Percentiles rank a stretch among this genome's conserved stretches.
phyloP scores from a whole-genome alignment of 1,140 invertebrate genomes.

The Araneus ventricosus region DNA sequence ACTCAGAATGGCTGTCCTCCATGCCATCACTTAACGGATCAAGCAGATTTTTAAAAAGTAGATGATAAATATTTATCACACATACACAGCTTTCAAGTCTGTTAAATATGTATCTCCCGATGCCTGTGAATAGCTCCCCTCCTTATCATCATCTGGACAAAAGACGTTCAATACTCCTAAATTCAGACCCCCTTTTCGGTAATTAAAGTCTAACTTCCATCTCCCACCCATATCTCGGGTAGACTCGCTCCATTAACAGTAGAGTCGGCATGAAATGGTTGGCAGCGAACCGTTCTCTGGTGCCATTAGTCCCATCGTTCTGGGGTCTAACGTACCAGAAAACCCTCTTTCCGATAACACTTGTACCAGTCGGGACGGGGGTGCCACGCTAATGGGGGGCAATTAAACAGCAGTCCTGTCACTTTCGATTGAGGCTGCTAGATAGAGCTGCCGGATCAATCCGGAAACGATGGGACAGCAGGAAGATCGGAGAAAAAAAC shows the following conservation, averaged over 20 bases:
- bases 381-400: slow-evolving; percentile 48
- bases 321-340: slow-evolving; percentile 64
- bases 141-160: background rate
- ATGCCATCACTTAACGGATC: no score
- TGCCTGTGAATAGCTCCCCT: background rate
- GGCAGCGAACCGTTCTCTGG: slow-evolving; percentile 24
- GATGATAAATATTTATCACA: background rate
- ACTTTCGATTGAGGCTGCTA: slow-evolving; percentile 56
- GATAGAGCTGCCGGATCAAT: slow-evolving; percentile 3
- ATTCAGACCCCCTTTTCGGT: background rate
- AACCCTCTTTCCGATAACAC: slow-evolving; percentile 71
- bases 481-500: slow-evolving; percentile 11
- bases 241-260: slow-evolving; percentile 34
- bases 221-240: slow-evolving; percentile 30
- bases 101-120: background rate
- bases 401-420: slow-evolving; percentile 69
- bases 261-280: slow-evolving; percentile 49
- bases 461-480: background rate
- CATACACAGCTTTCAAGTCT: background rate
- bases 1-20: no score
- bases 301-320: slow-evolving; percentile 56
- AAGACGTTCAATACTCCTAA: slow-evolving; percentile 17
- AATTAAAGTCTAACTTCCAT: slow-evolving; percentile 53
- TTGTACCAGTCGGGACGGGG: background rate
- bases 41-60: no score